Conservation (phyloP, 2,888 invertebrate genomes). For the Trissolcus brochymenae region DNA sequence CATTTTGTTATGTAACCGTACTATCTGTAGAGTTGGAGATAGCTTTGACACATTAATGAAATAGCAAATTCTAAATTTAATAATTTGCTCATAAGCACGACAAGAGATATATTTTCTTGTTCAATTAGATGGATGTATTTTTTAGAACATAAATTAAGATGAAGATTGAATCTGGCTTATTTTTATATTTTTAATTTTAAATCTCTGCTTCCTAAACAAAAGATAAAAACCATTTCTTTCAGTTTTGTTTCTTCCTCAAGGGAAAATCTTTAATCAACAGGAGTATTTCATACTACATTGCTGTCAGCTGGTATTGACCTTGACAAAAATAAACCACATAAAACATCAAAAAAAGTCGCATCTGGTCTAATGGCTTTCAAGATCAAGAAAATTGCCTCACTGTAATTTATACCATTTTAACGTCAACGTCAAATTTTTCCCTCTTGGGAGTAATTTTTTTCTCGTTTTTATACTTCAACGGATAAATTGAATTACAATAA, state of each 20-base stretch:
- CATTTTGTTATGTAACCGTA: constrained; percentile 12
- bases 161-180: too few relatives aligned
- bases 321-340: constrained; percentile 34
- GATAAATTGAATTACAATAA: constrained; percentile 19
- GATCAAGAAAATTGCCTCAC: background rate
- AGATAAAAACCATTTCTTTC: background rate
- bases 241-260: too few relatives aligned
- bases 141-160: too few relatives aligned
- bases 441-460: background rate
- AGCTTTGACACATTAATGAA: constrained; percentile 27
- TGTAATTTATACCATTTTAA: background rate
- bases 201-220: too few relatives aligned
- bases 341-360: constrained; percentile 19
- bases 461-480: background rate
- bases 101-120: too few relatives aligned
- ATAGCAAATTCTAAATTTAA: background rate
- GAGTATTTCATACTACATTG: constrained; percentile 10
- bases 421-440: background rate
- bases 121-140: too few relatives aligned
- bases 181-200: too few relatives aligned
- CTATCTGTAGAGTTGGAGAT: constrained; percentile 5
- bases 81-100: background rate
- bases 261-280: background rate
- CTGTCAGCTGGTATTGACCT: constrained; percentile 29
- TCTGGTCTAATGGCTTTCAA: background rate